phyloP scores from a whole-genome alignment of 2,113 vertebrate genomes.

The Amphiprion percula region DNA sequence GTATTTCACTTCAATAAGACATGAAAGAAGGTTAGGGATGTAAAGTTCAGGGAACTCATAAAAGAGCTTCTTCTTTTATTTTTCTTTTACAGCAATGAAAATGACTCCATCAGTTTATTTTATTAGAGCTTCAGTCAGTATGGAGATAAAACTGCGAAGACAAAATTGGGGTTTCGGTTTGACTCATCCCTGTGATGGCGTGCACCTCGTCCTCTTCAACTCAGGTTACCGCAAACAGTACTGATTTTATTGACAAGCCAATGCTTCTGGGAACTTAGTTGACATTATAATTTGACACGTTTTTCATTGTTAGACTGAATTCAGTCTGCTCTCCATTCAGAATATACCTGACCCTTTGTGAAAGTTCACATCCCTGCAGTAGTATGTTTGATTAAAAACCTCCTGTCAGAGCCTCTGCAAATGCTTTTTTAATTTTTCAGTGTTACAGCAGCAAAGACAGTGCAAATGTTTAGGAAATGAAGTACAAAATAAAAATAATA shows the following conservation, averaged over 20 bases:
- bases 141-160: slow-evolving; percentile 28
- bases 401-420: too few species aligned
- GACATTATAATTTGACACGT: too few species aligned
- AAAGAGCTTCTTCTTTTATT: slow-evolving; percentile 48
- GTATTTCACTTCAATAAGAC: slow-evolving; percentile 38
- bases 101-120: slow-evolving; percentile 57
- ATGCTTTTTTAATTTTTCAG: too few species aligned
- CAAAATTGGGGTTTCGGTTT: background rate
- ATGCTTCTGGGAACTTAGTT: background rate
- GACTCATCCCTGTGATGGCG: background rate
- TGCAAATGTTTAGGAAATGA: too few species aligned
- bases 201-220: background rate
- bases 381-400: too few species aligned
- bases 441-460: too few species aligned
- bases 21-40: slow-evolving; percentile 29
- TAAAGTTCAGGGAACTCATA: slow-evolving; percentile 52
- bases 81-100: slow-evolving; percentile 52
- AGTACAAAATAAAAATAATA: too few species aligned
- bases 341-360: too few species aligned
- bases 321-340: too few species aligned
- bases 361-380: too few species aligned
- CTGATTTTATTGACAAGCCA: background rate
- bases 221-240: slow-evolving; percentile 5
- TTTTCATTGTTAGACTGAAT: too few species aligned
- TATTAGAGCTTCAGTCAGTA: slow-evolving; percentile 29